Evolutionary conservation across 2,113 vertebrate genomes (phyloP).

Genomic region (Amphilophus citrinellus): DNA sequence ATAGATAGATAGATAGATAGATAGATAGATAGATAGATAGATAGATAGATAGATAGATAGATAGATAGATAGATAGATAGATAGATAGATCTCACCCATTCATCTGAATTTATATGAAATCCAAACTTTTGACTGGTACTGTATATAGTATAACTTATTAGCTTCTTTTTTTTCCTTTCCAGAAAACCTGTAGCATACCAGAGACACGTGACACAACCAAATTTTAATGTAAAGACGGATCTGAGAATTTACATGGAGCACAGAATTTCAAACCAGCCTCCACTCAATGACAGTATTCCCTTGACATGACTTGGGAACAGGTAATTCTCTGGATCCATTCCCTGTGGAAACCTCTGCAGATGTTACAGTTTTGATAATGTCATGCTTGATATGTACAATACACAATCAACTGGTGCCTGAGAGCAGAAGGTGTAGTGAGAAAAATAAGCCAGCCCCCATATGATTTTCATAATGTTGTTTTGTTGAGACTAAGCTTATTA

Average conservation of each 20-base stretch:
- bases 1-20: too few species aligned
- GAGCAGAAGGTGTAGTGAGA: neutral
- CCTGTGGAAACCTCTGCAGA: neutral
- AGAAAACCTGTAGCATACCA: neutral
- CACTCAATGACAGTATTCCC: neutral
- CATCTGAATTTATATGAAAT: too few species aligned
- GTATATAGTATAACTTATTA: too few species aligned
- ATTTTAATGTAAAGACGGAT: neutral
- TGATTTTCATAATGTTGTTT: neutral
- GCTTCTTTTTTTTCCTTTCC: neutral
- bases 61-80: too few species aligned
- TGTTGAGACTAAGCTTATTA: neutral
- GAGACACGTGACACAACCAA: neutral
- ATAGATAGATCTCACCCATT: too few species aligned
- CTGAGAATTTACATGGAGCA: neutral
- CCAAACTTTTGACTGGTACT: too few species aligned
- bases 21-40: too few species aligned
- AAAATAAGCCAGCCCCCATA: neutral
- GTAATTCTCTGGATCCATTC: neutral
- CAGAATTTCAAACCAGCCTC: neutral
- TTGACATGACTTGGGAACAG: neutral
- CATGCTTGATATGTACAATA: neutral
- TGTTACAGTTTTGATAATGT: slow-evolving; percentile 1
- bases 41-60: too few species aligned
- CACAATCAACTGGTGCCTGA: neutral